Evolutionary conservation across 2,888 invertebrate species (phyloP).

Genomic region (Caradrina kadenii): DNA sequence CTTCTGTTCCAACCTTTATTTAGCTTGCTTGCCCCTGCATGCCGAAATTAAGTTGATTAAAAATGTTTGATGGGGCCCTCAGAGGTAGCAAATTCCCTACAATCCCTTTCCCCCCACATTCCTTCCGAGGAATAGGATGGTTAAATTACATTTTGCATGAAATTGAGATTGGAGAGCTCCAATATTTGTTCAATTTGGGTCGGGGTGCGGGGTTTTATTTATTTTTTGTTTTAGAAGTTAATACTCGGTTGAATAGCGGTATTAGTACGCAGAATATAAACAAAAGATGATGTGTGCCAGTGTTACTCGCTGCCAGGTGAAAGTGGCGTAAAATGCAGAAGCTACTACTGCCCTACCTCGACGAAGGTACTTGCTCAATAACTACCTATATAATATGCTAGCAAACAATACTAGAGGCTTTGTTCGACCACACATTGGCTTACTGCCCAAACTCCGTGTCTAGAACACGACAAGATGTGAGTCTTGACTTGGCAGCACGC

Average conservation of each 20-base stretch:
- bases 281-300: conserved; percentile 51
- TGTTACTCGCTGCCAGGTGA: conserved; percentile 54
- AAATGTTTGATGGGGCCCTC: conserved; percentile 31
- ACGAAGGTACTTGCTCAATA: conserved; percentile 21
- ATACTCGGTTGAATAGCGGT: not conserved
- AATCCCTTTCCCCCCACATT: conserved; percentile 18
- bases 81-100: conserved; percentile 28
- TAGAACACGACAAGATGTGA: conserved; percentile 9
- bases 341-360: conserved; percentile 50
- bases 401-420: conserved; percentile 38
- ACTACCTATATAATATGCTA: conserved; percentile 20
- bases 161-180: conserved; percentile 14
- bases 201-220: conserved; percentile 4
- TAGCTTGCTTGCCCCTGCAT: conserved; percentile 21
- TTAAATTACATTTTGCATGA: conserved; percentile 31
- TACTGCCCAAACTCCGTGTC: conserved; percentile 33
- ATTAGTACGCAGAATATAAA: conserved; percentile 14
- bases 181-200: conserved; percentile 24
- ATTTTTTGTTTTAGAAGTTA: conserved; percentile 18
- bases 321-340: conserved; percentile 60
- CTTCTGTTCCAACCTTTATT: conserved; percentile 34
- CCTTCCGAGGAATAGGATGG: conserved; percentile 14
- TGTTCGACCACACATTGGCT: conserved; percentile 44
- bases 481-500: conserved; percentile 15
- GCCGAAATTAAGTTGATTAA: conserved; percentile 50